Base-by-base conservation (phyloP, 2,113 vertebrate species). In the Macroglossus sobrinus region DNA sequence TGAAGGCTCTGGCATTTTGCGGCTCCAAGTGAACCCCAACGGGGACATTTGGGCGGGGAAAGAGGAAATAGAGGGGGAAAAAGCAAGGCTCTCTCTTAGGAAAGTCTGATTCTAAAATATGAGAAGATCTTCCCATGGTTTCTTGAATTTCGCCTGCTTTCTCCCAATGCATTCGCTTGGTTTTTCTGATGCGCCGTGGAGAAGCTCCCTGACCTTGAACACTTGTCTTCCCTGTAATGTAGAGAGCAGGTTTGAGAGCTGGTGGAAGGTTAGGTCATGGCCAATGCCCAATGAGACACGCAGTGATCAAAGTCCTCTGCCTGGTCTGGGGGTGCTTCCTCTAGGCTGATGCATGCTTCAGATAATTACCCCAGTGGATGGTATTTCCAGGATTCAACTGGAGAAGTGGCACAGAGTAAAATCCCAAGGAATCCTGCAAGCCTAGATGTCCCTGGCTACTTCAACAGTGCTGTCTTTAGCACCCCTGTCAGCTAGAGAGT, bases 11-110 rank as follows among this genome's bases (percentile, higher is more conserved):
- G 82, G 93, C 82, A 86, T 86, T 89, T 82, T 88, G 38, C 89
- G 0, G 61, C 68, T 97, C 74, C 45, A 35, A 78, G 85, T 55
- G 91, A 96, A 96, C 63, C 89, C 96, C 95, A 76, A 61, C 50
- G 84, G 95, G 86, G 84, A 87, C 71, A 84, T 96, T 91, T 97
- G 93, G 81, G 95, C 93, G 82, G 95, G 40, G 93, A 96, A 96
- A 85, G 24, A 75, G 82, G 85, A 96, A 95, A 91, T 64, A 82
- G 38, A 89, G 66, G 35, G 79, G 35, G 79, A 96, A 79, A 96
- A 87, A 97, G 91, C 95, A 89, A 93, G 81, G 19, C 72, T 89
- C 15, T 47, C 59, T 92, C 87, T 84, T 53, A 75, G 64, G 92
- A 92, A 75, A 72, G 43, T 87, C 87, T 45, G 64, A 87, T 80